Evolutionary conservation across 2,888 invertebrate genomes (phyloP).

Genomic region (Acronicta aceris): DNA sequence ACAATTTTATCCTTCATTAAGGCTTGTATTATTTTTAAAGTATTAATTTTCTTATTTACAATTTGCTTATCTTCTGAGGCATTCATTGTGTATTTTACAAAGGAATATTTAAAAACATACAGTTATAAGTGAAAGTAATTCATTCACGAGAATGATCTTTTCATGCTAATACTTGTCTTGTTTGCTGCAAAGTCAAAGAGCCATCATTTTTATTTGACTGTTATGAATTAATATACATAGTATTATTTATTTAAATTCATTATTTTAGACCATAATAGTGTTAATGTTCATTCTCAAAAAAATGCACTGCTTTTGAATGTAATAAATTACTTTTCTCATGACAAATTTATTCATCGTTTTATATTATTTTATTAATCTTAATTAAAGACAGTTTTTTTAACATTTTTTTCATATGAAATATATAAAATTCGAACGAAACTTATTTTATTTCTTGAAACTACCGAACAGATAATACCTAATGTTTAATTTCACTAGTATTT

Average conservation of each 20-base stretch:
- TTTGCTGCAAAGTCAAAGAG: slow-evolving; percentile 36
- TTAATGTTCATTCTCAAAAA: slow-evolving; percentile 54
- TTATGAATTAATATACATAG: slow-evolving; percentile 55
- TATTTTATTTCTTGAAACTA: slow-evolving; percentile 56
- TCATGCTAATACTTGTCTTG: slow-evolving; percentile 43
- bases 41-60: slow-evolving; percentile 80
- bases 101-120: slow-evolving; percentile 59
- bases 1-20: slow-evolving; percentile 75
- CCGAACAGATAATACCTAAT: not conserved
- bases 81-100: slow-evolving; percentile 54
- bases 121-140: slow-evolving; percentile 50
- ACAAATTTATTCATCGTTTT: slow-evolving; percentile 76
- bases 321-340: slow-evolving; percentile 72
- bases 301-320: slow-evolving; percentile 70
- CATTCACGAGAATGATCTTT: slow-evolving; percentile 49
- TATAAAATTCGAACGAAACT: slow-evolving; percentile 79
- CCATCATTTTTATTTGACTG: slow-evolving; percentile 57
- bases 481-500: too few species aligned
- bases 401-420: slow-evolving; percentile 85
- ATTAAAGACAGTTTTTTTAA: slow-evolving; percentile 85
- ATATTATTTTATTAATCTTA: slow-evolving; percentile 76
- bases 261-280: slow-evolving; percentile 53
- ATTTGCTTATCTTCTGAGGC: slow-evolving; percentile 63
- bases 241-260: slow-evolving; percentile 64
- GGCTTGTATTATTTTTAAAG: slow-evolving; percentile 85